phyloP scores from a whole-genome alignment of 2,888 invertebrate genomes.

The Drosophila recens region DNA sequence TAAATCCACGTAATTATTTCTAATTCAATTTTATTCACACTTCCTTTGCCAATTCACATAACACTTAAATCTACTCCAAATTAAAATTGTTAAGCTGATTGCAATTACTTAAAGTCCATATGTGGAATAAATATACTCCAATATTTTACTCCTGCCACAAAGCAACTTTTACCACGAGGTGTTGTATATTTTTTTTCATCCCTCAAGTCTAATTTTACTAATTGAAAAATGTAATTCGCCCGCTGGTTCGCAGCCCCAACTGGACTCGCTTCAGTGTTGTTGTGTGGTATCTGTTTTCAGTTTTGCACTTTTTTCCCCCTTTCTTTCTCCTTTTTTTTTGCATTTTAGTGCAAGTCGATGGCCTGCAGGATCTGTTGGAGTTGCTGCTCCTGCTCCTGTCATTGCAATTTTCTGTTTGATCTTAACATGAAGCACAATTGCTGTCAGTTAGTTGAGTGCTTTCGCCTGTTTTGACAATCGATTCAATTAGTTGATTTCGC shows the following conservation, averaged over 20 bases:
- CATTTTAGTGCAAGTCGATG: constrained; percentile 39
- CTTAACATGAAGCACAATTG: constrained; percentile 14
- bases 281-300: constrained; percentile 8
- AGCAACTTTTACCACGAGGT: neutral
- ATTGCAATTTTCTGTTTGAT: constrained; percentile 43
- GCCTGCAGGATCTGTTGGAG: constrained; percentile 28
- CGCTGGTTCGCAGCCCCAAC: constrained; percentile 65
- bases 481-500: constrained; percentile 38
- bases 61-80: too few species aligned
- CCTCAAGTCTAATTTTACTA: constrained; percentile 81
- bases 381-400: constrained; percentile 20
- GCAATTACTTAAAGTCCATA: neutral
- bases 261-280: constrained; percentile 34
- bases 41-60: too few species aligned
- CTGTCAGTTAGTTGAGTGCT: constrained; percentile 39
- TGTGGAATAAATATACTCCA: neutral
- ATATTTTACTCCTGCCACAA: neutral
- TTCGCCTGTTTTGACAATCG: constrained; percentile 30
- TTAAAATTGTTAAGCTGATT: too few species aligned
- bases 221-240: constrained; percentile 84
- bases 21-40: too few species aligned
- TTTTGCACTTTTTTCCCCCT: neutral
- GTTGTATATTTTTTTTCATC: neutral
- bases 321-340: constrained; percentile 11
- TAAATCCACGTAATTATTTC: too few species aligned